phyloP scores from a whole-genome alignment of 64 coral and sea anemone species.

The Actinia tenebrosa region DNA sequence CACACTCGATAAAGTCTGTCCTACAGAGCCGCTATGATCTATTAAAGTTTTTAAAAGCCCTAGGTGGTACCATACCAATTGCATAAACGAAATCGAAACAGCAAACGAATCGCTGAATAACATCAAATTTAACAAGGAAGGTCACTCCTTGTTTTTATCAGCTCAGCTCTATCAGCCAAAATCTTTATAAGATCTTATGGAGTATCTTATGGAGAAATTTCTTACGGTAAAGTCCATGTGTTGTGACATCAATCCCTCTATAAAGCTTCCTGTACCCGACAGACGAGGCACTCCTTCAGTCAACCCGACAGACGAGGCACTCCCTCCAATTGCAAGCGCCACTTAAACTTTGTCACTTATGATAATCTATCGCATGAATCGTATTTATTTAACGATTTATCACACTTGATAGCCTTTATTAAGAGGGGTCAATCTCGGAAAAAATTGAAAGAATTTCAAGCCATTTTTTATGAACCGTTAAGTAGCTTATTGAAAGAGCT shows the following conservation, averaged over 20 bases:
- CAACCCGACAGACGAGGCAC: neutral
- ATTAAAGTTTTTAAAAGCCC: too few relatives aligned
- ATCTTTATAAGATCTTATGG: too few relatives aligned
- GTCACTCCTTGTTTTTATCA: too few relatives aligned
- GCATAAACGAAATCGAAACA: too few relatives aligned
- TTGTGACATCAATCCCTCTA: neutral
- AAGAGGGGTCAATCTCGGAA: neutral
- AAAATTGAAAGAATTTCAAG: neutral
- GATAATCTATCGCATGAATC: neutral
- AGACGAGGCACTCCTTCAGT: neutral
- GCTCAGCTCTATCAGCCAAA: too few relatives aligned
- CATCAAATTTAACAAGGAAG: too few relatives aligned
- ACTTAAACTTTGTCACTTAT: neutral
- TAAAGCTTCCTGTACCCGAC: neutral
- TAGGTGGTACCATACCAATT: too few relatives aligned
- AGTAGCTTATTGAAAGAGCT: neutral
- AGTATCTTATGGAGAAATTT: too few relatives aligned
- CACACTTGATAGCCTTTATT: neutral
- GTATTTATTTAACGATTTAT: neutral
- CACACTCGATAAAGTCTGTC: too few relatives aligned
- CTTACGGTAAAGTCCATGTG: too few relatives aligned
- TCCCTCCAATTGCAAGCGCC: neutral
- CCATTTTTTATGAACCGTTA: neutral
- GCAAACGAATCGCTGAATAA: too few relatives aligned
- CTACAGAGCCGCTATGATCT: too few relatives aligned